Percentiles rank a stretch among this genome's conserved stretches.
Evolutionary conservation across 2,888 invertebrate species (phyloP).

Genomic region (Epirrhoe tristata): DNA sequence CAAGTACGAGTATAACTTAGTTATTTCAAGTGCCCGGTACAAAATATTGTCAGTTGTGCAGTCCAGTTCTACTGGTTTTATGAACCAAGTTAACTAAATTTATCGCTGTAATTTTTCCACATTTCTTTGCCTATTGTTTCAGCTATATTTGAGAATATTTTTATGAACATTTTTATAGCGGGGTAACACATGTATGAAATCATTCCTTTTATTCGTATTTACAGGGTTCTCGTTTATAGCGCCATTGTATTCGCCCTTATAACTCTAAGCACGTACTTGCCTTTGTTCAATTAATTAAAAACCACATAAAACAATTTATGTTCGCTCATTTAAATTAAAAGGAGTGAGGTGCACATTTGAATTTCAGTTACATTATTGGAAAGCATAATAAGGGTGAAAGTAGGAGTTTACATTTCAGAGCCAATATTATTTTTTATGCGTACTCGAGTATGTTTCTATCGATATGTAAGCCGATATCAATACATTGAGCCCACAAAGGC

Average conservation of each 20-base stretch:
- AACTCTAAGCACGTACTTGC: constrained; percentile 38
- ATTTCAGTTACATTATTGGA: constrained; percentile 35
- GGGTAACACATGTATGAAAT: constrained; percentile 56
- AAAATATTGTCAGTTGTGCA: constrained; percentile 43
- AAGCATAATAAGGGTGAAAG: constrained; percentile 14
- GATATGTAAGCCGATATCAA: background rate
- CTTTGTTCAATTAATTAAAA: constrained; percentile 45
- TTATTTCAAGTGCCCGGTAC: constrained; percentile 2
- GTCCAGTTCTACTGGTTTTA: constrained; percentile 58
- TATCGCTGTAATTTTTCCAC: constrained; percentile 63
- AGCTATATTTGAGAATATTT: constrained; percentile 55
- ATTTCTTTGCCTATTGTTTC: constrained; percentile 58
- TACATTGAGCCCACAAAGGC: background rate
- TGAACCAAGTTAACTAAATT: constrained; percentile 61
- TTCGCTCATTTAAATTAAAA: constrained; percentile 38
- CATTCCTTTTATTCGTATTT: constrained; percentile 55
- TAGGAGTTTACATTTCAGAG: constrained; percentile 3
- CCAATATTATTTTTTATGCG: constrained; percentile 7
- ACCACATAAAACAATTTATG: constrained; percentile 41
- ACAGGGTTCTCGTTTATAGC: constrained; percentile 47
- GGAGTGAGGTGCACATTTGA: constrained; percentile 31
- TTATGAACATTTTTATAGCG: constrained; percentile 59
- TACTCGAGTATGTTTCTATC: constrained; percentile 1
- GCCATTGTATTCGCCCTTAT: constrained; percentile 42
- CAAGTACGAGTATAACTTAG: background rate